Base-by-base conservation (phyloP, 2,888 invertebrate genomes). In the Melanophora roralis region DNA sequence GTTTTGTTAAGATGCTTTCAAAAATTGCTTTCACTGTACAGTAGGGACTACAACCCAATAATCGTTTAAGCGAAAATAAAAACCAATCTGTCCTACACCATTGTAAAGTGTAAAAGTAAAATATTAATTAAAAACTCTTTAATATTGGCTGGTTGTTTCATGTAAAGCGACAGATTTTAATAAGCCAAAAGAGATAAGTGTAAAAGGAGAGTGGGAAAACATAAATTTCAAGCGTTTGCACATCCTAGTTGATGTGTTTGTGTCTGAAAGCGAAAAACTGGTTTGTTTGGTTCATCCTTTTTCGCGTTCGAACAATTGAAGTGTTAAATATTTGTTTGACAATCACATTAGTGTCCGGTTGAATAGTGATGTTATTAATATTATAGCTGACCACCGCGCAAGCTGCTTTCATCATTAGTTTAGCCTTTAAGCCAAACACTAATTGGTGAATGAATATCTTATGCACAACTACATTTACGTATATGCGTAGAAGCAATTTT, bases 311-410 rank as follows among this genome's bases (percentile, higher is more conserved):
- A 85, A 68, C 82, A 79, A 85, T 83, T 84, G 84, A 84, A 86
- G 84, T 86, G 84, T 86, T 85, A 86, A 86, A 86, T 86, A 86
- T 80, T 76, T 86, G 85, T 85, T 85, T 84, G 83, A 83, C 84
- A 83, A 85, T 84, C 85, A 81, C 80, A 86, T 86, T 85, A 85
- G 69, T 36, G 57, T 72, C 81, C 79, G 82, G 76, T 81, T 83
- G 83, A 82, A 77, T 67, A 67, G 80, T 40, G 69, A 27, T 71
- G 78, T 71, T 74, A 80, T 80, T 76, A 80, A 80, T 76, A 43
- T 69, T 47, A 49, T 49, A 23, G 21, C 62, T 6, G 27, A 23
- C 14, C 47, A 21, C 43, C 23, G 21, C 2, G 36, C 57, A 16
- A 23, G 23, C 51, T 32, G 45, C 34, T 34, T 55, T 34, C 19